Evolutionary conservation across 2,113 vertebrate genomes (phyloP), one percentile per base, ranked within the genome.

Genomic region (Rhea americana): DNA sequence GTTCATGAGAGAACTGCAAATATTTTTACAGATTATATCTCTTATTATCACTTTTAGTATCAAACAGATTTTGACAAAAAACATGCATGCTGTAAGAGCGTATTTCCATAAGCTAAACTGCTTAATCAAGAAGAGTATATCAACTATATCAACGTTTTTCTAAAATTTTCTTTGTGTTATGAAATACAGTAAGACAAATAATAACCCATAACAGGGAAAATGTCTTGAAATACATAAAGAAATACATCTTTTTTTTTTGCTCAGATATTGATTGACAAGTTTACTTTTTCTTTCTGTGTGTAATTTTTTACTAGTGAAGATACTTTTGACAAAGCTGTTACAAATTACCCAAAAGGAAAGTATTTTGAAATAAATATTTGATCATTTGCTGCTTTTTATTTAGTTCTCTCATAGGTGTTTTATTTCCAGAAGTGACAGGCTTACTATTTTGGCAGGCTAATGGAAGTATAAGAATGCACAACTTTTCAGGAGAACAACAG

Each of bases 1-100:
- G 98, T 98, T 96, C 97, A 91, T 70, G 91, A 85, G 88, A 97
- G 97, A 97, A 98, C 94, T 98, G 97, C 97, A 98, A 96, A 94
- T 87, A 55, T 70, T 97, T 93, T 91, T 81, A 74, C 90, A 81
- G 91, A 95, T 85, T 61, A 88, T 81, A 63, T 51, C 82, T 66
- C 65, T 90, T 90, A 32, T 73, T 80, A 48, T 92, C 74, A n/a
- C 75, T 65, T 58, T 74, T 32, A 75, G 62, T 90, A 91, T 87
- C 85, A 73, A 94, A 92, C 76, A 79, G 85, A 89, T 81, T 83
- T 95, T 89, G 71, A 92, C 77, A 79, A 90, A 93, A 85, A 80
- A 67, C 62, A 85, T 0, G 1, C 65, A 47, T 26, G 1, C 25
- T 32, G 55, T 79, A 66, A 76, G 92, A 50, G 62, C 37, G 4